Conservation (phyloP, 1,140 invertebrate species). For the Latrodectus geometricus region DNA sequence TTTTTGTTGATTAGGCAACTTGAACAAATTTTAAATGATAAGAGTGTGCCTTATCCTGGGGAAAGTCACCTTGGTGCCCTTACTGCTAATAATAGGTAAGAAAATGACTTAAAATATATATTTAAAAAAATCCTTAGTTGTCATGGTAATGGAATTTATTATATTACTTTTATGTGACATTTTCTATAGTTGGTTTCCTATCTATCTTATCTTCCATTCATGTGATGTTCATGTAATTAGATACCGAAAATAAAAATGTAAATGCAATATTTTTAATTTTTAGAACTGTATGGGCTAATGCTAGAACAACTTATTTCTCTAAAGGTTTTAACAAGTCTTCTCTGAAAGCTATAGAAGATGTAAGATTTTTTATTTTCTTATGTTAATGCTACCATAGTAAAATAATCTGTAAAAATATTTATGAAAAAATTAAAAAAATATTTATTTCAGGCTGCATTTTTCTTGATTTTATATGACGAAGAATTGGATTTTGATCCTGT, state of each 20-base stretch:
- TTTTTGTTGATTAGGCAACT: conserved; percentile 80
- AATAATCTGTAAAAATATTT: background rate
- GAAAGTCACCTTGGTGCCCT: conserved; percentile 91
- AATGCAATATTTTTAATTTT: conserved; percentile 22
- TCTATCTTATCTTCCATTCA: too few species aligned
- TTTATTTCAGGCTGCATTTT: conserved; percentile 82
- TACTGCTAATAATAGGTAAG: conserved; percentile 85
- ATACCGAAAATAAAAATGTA: too few species aligned
- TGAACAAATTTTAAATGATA: conserved; percentile 87
- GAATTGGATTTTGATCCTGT: conserved; percentile 86
- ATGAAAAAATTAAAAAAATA: conserved; percentile 5
- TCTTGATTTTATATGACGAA: conserved; percentile 88
- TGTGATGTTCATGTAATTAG: too few species aligned
- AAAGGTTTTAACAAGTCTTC: conserved; percentile 89
- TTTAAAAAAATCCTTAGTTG: too few species aligned
- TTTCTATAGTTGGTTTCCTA: too few species aligned
- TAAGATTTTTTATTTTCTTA: conserved; percentile 52
- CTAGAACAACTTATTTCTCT: conserved; percentile 79
- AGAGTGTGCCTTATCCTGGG: conserved; percentile 76
- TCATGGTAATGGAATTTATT: too few species aligned
- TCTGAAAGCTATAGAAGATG: conserved; percentile 90
- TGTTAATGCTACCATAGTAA: background rate
- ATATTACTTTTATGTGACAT: too few species aligned
- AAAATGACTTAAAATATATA: too few species aligned
- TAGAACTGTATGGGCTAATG: conserved; percentile 87